phyloP scores from a whole-genome alignment of 2,797 vertebrate genomes.

The Aselliscus stoliczkanus region DNA sequence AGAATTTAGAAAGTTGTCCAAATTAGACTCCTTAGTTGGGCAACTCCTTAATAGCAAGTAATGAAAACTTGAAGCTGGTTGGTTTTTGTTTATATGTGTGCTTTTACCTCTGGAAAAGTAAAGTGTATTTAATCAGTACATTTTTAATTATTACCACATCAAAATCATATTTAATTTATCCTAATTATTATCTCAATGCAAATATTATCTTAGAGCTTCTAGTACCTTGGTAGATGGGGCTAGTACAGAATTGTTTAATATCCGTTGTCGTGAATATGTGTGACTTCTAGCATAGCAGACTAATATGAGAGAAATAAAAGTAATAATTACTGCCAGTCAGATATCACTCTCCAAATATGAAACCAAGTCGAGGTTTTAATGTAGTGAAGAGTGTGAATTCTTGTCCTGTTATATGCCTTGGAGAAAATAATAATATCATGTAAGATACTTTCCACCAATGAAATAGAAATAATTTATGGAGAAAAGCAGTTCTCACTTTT shows the following conservation, averaged over 20 bases:
- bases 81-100: not conserved
- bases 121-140: not conserved
- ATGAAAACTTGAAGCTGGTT: not conserved
- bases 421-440: not conserved
- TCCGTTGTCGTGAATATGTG: not conserved
- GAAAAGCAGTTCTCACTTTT: slow-evolving; percentile 42
- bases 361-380: not conserved
- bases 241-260: not conserved
- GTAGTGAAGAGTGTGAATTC: not conserved
- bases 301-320: not conserved
- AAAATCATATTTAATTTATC: not conserved
- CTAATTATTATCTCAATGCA: not conserved
- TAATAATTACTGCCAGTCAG: not conserved
- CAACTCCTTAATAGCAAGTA: not conserved
- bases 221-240: not conserved
- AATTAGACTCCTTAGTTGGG: not conserved
- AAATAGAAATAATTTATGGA: slow-evolving; percentile 49
- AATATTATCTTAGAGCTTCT: not conserved
- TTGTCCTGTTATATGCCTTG: not conserved
- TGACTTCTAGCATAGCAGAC: not conserved
- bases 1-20: slow-evolving; percentile 14
- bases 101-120: not conserved
- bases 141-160: not conserved
- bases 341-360: not conserved
- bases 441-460: not conserved